Evolutionary conservation across 2,888 invertebrate genomes (phyloP).

Genomic region (Athripsodes cinereus): DNA sequence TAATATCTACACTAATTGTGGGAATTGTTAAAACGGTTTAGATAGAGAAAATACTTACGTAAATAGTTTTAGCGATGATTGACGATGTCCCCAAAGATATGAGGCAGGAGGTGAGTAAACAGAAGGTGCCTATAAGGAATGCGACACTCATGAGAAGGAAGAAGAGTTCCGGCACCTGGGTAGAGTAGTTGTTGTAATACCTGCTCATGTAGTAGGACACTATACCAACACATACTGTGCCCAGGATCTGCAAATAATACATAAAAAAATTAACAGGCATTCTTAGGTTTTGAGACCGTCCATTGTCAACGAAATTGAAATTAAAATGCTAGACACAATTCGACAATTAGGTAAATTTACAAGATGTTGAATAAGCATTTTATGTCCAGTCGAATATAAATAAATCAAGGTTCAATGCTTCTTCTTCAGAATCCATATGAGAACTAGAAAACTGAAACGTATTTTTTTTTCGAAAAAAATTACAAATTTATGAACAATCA

Average conservation of each 20-base stretch:
- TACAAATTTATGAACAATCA: no score
- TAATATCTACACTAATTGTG: not conserved
- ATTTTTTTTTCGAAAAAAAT: no score
- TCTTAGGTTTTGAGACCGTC: no score
- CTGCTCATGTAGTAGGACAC: conserved; percentile 47
- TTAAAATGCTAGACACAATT: no score
- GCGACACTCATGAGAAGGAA: conserved; percentile 68
- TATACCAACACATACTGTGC: conserved; percentile 67
- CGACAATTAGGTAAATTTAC: no score
- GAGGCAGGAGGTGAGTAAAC: conserved; percentile 67
- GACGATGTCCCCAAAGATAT: conserved; percentile 75
- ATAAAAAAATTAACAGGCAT: no score
- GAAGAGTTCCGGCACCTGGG: conserved; percentile 56
- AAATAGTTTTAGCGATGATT: conserved; percentile 74
- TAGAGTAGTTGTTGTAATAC: conserved; percentile 33
- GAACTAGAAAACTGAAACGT: no score
- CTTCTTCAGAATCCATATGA: no score
- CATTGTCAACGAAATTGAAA: not conserved
- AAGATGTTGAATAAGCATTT: no score
- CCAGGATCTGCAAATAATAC: conserved; percentile 70
- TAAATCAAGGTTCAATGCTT: no score
- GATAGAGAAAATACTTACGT: conserved; percentile 51
- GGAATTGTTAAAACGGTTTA: not conserved
- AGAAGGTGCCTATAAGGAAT: conserved; percentile 74
- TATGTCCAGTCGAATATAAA: no score